phyloP scores from a whole-genome alignment of 2,888 invertebrate species.

The Phania funesta region DNA sequence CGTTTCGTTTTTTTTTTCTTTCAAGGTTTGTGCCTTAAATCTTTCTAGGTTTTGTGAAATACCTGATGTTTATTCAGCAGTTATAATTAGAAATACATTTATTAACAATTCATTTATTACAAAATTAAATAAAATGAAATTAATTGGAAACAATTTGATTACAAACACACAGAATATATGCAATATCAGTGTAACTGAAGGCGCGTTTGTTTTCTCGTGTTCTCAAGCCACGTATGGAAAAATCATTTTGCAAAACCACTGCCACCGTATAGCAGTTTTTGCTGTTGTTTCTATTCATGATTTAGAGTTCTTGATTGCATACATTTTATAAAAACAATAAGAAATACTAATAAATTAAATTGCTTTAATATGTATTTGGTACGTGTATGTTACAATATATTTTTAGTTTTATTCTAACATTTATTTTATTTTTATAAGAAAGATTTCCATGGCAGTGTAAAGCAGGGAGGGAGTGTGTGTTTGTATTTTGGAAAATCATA shows the following conservation, averaged over 20 bases:
- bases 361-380: constrained; percentile 62
- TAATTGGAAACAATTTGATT: constrained; percentile 38
- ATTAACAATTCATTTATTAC: constrained; percentile 9
- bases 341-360: constrained; percentile 46
- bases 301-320: constrained; percentile 64
- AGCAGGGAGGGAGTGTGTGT: background rate
- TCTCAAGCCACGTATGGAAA: constrained; percentile 47
- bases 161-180: no score
- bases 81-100: constrained; percentile 30
- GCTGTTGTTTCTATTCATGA: constrained; percentile 36
- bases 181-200: no score
- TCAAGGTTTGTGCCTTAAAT: constrained; percentile 28
- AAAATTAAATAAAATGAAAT: constrained; percentile 14
- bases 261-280: constrained; percentile 21
- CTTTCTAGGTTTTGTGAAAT: background rate
- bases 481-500: constrained; percentile 48
- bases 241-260: constrained; percentile 23
- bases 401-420: constrained; percentile 24
- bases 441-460: constrained; percentile 5
- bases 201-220: constrained; percentile 34
- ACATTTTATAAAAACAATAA: constrained; percentile 39
- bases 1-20: background rate
- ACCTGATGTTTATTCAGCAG: constrained; percentile 44
- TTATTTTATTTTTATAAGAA: constrained; percentile 1
- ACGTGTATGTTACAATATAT: constrained; percentile 39